Percentiles rank a stretch among this genome's conserved stretches.
Conservation (phyloP, 2,888 invertebrate genomes). For the Hemistola chrysoprasaria region DNA sequence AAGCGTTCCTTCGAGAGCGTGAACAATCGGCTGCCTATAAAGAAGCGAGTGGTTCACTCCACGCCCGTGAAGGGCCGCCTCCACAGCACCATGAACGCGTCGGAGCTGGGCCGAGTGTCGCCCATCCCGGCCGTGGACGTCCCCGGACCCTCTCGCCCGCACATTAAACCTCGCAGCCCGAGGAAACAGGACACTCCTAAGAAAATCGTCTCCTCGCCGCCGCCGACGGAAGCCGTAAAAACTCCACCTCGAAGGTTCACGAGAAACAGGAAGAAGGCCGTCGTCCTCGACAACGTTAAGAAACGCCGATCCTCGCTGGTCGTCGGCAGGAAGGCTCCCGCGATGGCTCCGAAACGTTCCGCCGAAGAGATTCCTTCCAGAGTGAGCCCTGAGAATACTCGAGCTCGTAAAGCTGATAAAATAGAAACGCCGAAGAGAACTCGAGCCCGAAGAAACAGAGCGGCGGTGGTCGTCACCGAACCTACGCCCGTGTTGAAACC, state of each 20-base stretch:
- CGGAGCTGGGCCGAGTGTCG: slow-evolving; percentile 55
- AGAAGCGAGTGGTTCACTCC: slow-evolving; percentile 62
- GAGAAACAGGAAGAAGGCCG: slow-evolving; percentile 29
- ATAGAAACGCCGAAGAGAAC: slow-evolving; percentile 42
- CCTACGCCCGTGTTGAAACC: slow-evolving; percentile 50
- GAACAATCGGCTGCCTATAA: slow-evolving; percentile 46
- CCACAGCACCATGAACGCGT: slow-evolving; percentile 37
- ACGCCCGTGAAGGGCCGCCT: slow-evolving; percentile 57
- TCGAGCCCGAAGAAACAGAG: slow-evolving; percentile 30
- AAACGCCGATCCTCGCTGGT: slow-evolving; percentile 44
- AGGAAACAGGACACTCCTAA: slow-evolving; percentile 4
- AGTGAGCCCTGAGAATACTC: slow-evolving; percentile 32
- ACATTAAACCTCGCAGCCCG: neutral
- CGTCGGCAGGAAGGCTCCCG: slow-evolving; percentile 50
- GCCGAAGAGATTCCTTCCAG: slow-evolving; percentile 14
- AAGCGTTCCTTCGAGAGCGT: slow-evolving; percentile 49
- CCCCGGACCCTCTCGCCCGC: slow-evolving; percentile 1
- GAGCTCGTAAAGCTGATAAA: slow-evolving; percentile 28
- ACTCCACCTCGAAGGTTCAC: slow-evolving; percentile 24
- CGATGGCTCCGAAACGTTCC: slow-evolving; percentile 24
- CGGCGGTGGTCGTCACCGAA: slow-evolving; percentile 40
- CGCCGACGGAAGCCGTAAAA: slow-evolving; percentile 1
- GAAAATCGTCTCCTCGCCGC: slow-evolving; percentile 6
- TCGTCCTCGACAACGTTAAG: slow-evolving; percentile 19
- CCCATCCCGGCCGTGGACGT: slow-evolving; percentile 45